phyloP scores from a whole-genome alignment of 2,113 vertebrate species.

The Callipepla squamata region DNA sequence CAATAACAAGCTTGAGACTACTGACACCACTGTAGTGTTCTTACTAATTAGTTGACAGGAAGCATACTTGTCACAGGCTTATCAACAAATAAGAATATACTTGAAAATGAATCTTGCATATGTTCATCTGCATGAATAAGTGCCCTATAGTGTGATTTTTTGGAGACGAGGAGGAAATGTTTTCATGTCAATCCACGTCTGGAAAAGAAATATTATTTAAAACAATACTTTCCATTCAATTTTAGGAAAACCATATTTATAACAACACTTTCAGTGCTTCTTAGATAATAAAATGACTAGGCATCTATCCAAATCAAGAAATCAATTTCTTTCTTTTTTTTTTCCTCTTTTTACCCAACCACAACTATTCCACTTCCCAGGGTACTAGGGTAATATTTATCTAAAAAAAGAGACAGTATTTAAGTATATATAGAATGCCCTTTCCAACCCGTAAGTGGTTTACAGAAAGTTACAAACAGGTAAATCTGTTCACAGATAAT shows the following conservation, averaged over 20 bases:
- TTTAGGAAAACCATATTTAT: background rate
- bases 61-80: background rate
- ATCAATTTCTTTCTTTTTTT: background rate
- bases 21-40: background rate
- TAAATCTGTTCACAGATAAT: conserved; percentile 16
- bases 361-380: background rate
- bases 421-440: background rate
- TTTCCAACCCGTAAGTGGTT: background rate
- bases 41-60: background rate
- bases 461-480: background rate
- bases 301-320: background rate
- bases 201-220: background rate
- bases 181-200: background rate
- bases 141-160: background rate
- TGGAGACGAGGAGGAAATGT: background rate
- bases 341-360: background rate
- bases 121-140: background rate
- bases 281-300: background rate
- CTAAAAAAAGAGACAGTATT: background rate
- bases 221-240: background rate
- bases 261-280: background rate
- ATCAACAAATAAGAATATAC: background rate
- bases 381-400: background rate
- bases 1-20: background rate
- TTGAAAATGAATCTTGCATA: background rate